Evolutionary conservation across 1,140 invertebrate species (phyloP).

Genomic region (Polyergus mexicanus): DNA sequence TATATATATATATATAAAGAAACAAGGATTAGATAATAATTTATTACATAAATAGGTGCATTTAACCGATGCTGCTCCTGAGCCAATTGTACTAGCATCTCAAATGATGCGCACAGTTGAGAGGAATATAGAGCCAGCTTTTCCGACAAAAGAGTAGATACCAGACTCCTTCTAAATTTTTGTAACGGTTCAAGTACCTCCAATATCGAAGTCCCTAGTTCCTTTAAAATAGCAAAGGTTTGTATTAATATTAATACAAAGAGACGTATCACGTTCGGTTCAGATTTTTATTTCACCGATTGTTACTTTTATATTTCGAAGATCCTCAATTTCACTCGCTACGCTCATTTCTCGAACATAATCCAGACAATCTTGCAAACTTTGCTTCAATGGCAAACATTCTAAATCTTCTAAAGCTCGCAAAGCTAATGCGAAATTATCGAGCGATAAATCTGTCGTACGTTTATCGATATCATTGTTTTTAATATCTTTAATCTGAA

Average conservation of each 20-base stretch:
- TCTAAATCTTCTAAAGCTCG: slow-evolving; percentile 81
- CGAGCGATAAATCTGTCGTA: slow-evolving; percentile 68
- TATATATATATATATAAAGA: not conserved
- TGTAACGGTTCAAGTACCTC: slow-evolving; percentile 81
- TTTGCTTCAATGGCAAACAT: slow-evolving; percentile 80
- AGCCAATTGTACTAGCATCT: slow-evolving; percentile 80
- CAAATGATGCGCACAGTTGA: slow-evolving; percentile 81
- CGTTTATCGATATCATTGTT: slow-evolving; percentile 59
- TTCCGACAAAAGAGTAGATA: slow-evolving; percentile 76
- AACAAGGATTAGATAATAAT: slow-evolving; percentile 42
- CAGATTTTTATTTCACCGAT: not conserved
- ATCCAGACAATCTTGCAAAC: slow-evolving; percentile 79
- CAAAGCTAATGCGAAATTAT: slow-evolving; percentile 77
- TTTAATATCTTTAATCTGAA: slow-evolving; percentile 52
- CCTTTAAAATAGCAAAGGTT: slow-evolving; percentile 69
- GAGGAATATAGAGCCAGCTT: slow-evolving; percentile 81
- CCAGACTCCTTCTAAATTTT: slow-evolving; percentile 80
- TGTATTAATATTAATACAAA: slow-evolving; percentile 12
- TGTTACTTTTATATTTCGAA: slow-evolving; percentile 83
- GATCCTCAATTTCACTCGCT: slow-evolving; percentile 82
- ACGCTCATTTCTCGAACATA: slow-evolving; percentile 84
- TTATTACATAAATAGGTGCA: slow-evolving; percentile 82
- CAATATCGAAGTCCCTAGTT: slow-evolving; percentile 81
- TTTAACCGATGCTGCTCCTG: slow-evolving; percentile 82
- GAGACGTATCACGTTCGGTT: slow-evolving; percentile 18